phyloP scores from a whole-genome alignment of 2,113 vertebrate species.

The Antechinus stuartii region DNA sequence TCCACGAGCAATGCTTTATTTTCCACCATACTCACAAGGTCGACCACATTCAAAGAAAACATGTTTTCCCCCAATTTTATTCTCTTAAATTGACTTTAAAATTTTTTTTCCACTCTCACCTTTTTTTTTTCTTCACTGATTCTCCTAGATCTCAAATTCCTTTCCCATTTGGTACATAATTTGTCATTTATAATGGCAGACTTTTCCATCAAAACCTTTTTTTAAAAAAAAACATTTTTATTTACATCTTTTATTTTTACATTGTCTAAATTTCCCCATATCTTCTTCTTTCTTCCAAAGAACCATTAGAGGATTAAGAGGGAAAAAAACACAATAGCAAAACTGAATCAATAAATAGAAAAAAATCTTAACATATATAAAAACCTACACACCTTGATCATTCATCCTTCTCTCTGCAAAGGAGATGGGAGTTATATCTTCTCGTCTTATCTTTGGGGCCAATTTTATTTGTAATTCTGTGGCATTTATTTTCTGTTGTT shows the following conservation, averaged over 20 bases:
- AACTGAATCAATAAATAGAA: too few species aligned
- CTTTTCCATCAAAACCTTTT: slow-evolving; percentile 7
- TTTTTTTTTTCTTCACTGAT: background rate
- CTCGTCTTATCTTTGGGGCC: too few species aligned
- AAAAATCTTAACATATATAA: too few species aligned
- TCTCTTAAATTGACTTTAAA: background rate
- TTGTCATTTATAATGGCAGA: background rate
- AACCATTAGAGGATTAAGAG: too few species aligned
- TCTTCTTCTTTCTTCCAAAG: too few species aligned
- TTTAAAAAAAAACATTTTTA: background rate
- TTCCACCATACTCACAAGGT: background rate
- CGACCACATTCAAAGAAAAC: background rate
- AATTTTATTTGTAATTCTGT: too few species aligned
- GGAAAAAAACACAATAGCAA: too few species aligned
- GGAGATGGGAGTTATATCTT: too few species aligned
- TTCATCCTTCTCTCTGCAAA: too few species aligned
- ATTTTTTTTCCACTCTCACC: background rate
- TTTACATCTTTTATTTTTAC: background rate
- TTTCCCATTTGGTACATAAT: background rate
- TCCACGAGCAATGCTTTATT: background rate
- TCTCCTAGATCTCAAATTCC: slow-evolving; percentile 16
- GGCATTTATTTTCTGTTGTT: too few species aligned
- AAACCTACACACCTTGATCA: too few species aligned
- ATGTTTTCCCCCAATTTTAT: background rate
- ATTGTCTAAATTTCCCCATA: too few species aligned